phyloP scores from a whole-genome alignment of 2,797 vertebrate species.

The Urocyon cinereoargenteus region DNA sequence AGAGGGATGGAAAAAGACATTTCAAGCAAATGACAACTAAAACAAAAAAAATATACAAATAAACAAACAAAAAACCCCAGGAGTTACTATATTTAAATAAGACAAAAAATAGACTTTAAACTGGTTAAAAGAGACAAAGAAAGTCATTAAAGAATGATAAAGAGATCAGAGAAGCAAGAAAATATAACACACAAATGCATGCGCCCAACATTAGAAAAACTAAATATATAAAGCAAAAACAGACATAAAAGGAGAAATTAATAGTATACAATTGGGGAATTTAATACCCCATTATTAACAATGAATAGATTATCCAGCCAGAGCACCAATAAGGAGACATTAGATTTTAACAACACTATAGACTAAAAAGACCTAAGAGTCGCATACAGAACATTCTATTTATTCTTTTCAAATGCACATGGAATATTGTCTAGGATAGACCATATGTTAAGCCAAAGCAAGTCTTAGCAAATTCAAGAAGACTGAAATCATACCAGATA shows the following conservation, averaged over 20 bases:
- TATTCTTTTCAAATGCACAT: background rate
- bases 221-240: background rate
- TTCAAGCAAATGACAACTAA: background rate
- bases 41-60: background rate
- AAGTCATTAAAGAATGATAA: background rate
- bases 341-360: background rate
- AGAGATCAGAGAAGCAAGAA: background rate
- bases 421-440: background rate
- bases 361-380: background rate
- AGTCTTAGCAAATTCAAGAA: background rate
- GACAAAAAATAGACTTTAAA: background rate
- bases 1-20: background rate
- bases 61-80: background rate
- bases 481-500: background rate
- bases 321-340: background rate
- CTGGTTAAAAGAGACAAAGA: background rate
- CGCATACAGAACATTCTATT: background rate
- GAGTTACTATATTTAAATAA: background rate
- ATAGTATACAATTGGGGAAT: background rate
- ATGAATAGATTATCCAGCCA: background rate
- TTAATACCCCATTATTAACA: background rate
- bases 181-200: background rate
- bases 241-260: background rate
- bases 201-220: background rate
- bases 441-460: background rate